phyloP scores from a whole-genome alignment of 2,113 vertebrate genomes.

The Nymphicus hollandicus region DNA sequence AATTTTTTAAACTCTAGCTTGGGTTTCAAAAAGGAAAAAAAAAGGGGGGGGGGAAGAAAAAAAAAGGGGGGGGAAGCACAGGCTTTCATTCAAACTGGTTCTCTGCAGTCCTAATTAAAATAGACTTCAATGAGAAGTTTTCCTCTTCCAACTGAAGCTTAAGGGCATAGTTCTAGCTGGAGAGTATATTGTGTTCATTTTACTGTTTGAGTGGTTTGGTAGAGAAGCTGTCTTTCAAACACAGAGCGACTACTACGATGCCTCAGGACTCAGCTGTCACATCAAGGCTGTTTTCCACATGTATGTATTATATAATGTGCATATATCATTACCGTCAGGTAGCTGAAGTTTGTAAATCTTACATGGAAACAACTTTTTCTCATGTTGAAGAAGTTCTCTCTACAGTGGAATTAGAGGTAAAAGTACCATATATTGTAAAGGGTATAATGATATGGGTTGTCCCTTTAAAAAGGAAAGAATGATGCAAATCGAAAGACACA shows the following conservation, averaged over 20 bases:
- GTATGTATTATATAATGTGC: constrained; percentile 34
- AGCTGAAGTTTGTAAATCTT: constrained; percentile 57
- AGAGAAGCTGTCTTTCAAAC: constrained; percentile 72
- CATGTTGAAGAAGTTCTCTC: not conserved
- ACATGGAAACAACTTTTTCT: constrained; percentile 36
- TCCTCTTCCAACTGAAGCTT: constrained; percentile 66
- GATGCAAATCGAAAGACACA: not conserved
- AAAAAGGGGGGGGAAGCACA: not conserved
- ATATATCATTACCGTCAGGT: constrained; percentile 23
- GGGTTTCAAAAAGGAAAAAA: not conserved
- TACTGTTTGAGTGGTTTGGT: constrained; percentile 70
- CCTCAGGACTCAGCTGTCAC: constrained; percentile 70
- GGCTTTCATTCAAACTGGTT: constrained; percentile 40
- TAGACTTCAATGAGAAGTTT: constrained; percentile 71
- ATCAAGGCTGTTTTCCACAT: constrained; percentile 68
- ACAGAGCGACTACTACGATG: constrained; percentile 40
- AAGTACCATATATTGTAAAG: not conserved
- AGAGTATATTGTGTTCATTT: constrained; percentile 75
- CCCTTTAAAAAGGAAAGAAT: constrained; percentile 15
- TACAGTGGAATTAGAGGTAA: not conserved
- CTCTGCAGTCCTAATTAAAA: constrained; percentile 76
- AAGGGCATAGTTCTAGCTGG: constrained; percentile 69
- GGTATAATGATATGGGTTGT: constrained; percentile 11
- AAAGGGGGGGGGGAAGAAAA: rapidly evolving
- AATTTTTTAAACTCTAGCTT: constrained; percentile 54